Evolutionary conservation across 2,888 invertebrate species (phyloP).

Genomic region (Anagyrus pseudococci): DNA sequence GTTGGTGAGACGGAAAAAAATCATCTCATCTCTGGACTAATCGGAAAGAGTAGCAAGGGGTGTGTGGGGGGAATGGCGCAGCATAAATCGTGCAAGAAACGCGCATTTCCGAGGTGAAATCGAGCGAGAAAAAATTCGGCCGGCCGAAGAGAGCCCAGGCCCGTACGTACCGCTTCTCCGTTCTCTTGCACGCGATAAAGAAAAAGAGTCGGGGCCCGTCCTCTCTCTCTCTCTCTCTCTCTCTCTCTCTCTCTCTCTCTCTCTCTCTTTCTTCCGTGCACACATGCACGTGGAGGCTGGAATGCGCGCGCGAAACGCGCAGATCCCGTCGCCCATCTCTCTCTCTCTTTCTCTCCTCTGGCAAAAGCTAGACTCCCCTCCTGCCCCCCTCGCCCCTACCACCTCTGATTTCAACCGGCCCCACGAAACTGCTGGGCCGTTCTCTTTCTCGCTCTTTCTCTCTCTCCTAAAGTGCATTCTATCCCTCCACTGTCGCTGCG

Average conservation of each 20-base stretch:
- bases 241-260: no score
- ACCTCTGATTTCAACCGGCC: conserved; percentile 44
- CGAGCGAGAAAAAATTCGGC: conserved; percentile 1
- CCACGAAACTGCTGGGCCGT: conserved; percentile 43
- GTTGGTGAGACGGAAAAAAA: conserved; percentile 6
- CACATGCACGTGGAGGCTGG: conserved; percentile 17
- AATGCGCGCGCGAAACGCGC: conserved; percentile 28
- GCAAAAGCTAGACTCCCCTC: conserved; percentile 58
- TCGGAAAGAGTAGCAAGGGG: neutral
- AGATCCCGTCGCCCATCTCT: conserved; percentile 5
- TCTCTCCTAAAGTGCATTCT: conserved; percentile 50
- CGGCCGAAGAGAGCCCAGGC: neutral
- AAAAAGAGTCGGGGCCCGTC: conserved; percentile 6
- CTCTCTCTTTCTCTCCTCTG: conserved; percentile 44
- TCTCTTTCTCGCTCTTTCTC: conserved; percentile 48
- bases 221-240: no score
- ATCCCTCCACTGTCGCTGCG: neutral
- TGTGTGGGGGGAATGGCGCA: neutral
- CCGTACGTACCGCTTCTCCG: neutral
- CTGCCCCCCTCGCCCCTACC: conserved; percentile 48
- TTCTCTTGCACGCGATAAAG: conserved; percentile 4
- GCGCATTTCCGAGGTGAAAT: conserved; percentile 30
- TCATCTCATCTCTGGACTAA: conserved; percentile 18
- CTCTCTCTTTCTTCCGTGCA: no score
- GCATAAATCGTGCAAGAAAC: conserved; percentile 33